phyloP scores from a whole-genome alignment of 1,140 invertebrate species.

The Ericerus pela region DNA sequence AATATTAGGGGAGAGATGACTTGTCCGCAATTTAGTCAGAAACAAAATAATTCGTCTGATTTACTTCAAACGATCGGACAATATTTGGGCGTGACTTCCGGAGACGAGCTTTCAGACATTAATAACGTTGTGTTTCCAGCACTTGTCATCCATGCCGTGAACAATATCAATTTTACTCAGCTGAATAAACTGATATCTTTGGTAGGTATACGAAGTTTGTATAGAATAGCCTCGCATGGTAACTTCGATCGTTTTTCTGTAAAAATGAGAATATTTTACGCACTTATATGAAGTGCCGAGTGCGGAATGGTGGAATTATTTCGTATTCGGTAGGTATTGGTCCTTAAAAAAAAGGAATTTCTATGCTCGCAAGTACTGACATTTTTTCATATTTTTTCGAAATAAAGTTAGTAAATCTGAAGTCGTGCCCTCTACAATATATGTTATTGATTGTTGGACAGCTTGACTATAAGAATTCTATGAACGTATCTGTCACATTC shows the following conservation, averaged over 20 bases:
- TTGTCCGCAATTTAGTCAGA: too few species aligned
- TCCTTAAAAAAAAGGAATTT: background rate
- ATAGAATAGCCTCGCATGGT: background rate
- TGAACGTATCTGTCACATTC: too few species aligned
- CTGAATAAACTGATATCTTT: conserved; percentile 37
- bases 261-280: too few species aligned
- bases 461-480: too few species aligned
- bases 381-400: background rate
- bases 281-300: background rate
- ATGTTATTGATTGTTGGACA: too few species aligned
- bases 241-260: background rate
- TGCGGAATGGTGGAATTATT: background rate
- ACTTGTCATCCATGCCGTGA: conserved; percentile 56
- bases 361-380: background rate
- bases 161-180: conserved; percentile 42
- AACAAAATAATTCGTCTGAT: too few species aligned
- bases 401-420: too few species aligned
- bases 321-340: background rate
- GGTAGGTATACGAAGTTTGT: conserved; percentile 25
- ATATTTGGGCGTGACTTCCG: conserved; percentile 43
- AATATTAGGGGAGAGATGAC: conserved; percentile 56
- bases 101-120: conserved; percentile 51
- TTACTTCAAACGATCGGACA: too few species aligned
- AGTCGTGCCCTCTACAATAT: too few species aligned
- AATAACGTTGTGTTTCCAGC: conserved; percentile 60